These are phyloP conservation scores for Pangasianodon gigas DNA, from an alignment of 2,113 vertebrate species.

Conservation along the genomic window DNA sequence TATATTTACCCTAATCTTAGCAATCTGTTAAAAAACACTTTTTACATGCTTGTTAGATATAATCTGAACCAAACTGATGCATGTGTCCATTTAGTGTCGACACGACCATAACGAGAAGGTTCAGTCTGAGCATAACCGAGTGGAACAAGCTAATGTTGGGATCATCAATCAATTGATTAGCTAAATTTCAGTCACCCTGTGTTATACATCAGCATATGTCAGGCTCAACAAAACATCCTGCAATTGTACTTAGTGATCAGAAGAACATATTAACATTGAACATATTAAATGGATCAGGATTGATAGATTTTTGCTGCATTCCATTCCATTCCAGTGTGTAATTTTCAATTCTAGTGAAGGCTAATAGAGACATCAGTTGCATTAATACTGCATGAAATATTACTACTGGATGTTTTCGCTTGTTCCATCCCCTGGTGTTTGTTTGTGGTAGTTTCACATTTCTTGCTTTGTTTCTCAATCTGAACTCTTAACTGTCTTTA, in stretches of 20 bases:
- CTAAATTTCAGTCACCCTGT: not conserved
- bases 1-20: not conserved
- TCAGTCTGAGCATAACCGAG: not conserved
- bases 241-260: not conserved
- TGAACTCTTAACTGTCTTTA: conserved; percentile 49
- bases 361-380: no score
- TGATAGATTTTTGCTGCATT: not conserved
- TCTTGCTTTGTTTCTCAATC: conserved; percentile 17
- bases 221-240: not conserved
- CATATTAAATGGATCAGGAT: not conserved
- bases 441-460: conserved; percentile 11
- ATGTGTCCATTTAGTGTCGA: not conserved
- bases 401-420: not conserved
- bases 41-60: not conserved
- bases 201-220: not conserved
- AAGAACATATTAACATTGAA: not conserved
- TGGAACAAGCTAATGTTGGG: not conserved
- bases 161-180: not conserved
- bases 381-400: conserved; percentile 13
- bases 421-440: conserved; percentile 18
- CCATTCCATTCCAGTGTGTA: not conserved
- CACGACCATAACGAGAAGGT: not conserved
- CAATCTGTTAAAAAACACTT: not conserved
- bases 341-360: not conserved
- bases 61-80: not conserved